Evolutionary conservation across 2,797 vertebrate genomes (phyloP), one percentile per base, ranked within the genome.

Genomic region (Halcyon smyrnensis): DNA sequence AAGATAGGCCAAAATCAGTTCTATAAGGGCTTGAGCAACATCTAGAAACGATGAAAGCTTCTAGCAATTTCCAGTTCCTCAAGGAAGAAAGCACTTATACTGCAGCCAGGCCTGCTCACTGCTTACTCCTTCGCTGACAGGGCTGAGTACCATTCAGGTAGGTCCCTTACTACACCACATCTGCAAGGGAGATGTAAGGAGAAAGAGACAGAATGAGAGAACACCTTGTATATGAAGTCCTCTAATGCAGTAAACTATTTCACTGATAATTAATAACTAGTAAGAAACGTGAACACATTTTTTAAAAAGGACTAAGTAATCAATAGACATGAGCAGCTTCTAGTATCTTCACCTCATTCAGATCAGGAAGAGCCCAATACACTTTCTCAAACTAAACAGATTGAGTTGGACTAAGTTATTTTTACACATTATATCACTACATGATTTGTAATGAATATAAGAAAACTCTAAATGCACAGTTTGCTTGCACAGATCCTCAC

Each of bases 381-480:
- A 32, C 25, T 67, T 43, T 64, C 28, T 17, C 28, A 57, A 41
- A 64, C 2, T 41, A 53, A 90, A 51, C 12, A 1, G 5, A 24
- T 59, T 43, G 56, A 85, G 28, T 41, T 69, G 8, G 28, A 65
- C 12, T 36, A 64, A 67, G 5, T 15, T 27, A 32, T 74, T 77
- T 73, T 54, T 36, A 46, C 15, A 36, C 0, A 0, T n/a, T 50
- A 36, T 8, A 7, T 15, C 23, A 34, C 36, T 39, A 23, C 28
- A 20, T 17, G 19, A 7, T 20, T 20, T 34, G 37, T 19, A 6
- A 21, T 17, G 12, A 59, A 87, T 54, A 36, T 34, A 54, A 59
- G 28, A 70, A 67, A 24, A 57, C 3, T 46, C n/a, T 46, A 57
- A 79, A 71, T 25, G 5, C 8, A 30, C 8, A 30, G 24, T 34